Conservation (phyloP, 1,140 invertebrate species). For the Sipha flava region DNA sequence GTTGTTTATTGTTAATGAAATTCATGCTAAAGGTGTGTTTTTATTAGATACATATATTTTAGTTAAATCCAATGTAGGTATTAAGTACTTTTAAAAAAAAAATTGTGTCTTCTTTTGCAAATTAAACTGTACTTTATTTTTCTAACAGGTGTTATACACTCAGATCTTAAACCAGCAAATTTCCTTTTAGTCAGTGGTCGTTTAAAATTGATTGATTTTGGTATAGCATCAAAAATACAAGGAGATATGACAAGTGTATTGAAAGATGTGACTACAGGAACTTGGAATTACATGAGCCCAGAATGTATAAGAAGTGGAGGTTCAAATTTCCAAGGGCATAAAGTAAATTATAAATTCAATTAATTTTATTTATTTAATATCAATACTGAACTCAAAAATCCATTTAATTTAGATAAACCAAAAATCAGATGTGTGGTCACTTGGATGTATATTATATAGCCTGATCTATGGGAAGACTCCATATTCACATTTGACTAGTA, state of each 20-base stretch:
- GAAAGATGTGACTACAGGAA: constrained; percentile 72
- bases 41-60: too few species aligned
- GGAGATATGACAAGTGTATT: constrained; percentile 82
- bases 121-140: not conserved
- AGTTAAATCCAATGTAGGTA: too few species aligned
- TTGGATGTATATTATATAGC: constrained; percentile 93
- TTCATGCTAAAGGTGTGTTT: constrained; percentile 71
- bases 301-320: constrained; percentile 66
- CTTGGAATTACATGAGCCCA: constrained; percentile 93
- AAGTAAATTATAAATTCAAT: not conserved
- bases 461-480: constrained; percentile 85
- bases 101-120: too few species aligned
- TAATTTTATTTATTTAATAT: not conserved
- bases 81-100: too few species aligned
- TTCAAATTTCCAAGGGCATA: constrained; percentile 9
- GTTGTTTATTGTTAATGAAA: constrained; percentile 80
- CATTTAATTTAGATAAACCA: constrained; percentile 67
- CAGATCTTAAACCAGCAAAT: constrained; percentile 94
- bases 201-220: constrained; percentile 96
- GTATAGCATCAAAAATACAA: constrained; percentile 85
- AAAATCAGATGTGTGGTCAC: constrained; percentile 94
- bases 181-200: constrained; percentile 80
- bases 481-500: constrained; percentile 72
- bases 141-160: constrained; percentile 77
- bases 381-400: constrained; percentile 24